Evolutionary conservation across 2,797 vertebrate species (phyloP), one percentile per base, ranked within the genome.

Genomic region (Mus caroli): DNA sequence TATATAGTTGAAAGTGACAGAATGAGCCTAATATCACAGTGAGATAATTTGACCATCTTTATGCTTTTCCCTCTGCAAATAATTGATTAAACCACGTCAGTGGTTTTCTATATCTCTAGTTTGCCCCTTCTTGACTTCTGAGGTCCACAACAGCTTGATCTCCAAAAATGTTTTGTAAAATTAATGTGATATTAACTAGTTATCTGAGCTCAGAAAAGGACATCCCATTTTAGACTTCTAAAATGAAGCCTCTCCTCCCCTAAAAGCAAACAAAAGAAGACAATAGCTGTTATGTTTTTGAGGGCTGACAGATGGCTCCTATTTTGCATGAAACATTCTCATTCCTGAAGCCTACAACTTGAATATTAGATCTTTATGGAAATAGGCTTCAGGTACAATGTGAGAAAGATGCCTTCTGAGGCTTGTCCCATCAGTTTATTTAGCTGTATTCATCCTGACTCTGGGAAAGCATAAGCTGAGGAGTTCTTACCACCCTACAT

Each of bases 21-120:
- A 87, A 91, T 71, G 75, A 94, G 46, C 9, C 58, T 60, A 85
- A 1, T 50, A 40, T 62, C 56, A 37, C 58, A 8, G 0, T 46
- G 78, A 69, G n/a, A 67, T 69, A 78, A 95, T 50, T 26, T 73
- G 31, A 88, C 7, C 58, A 92, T 73, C 58, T 90, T 34, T 46
- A 92, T 79, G 34, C 19, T 62, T 69, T 77, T 75, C 85, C 17
- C 60, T 79, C 82, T 89, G 60, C 26, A 92, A 50, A 93, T 71
- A 71, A 31, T 73, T 90, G 37, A 89, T 15, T 64, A 92, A 62
- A 92, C 24, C 80, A 3, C 58, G 87, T 52, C 31, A 82, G 93
- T 40, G 94, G 24, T 28, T 93, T 96, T 94, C 88, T 73, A 20
- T 79, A 84, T 96, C 91, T 92, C 92, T 43, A 91, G 52, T 89